These are phyloP conservation scores for Limnephilus lunatus DNA, from an alignment of 2,888 invertebrate species.

Conservation along the genomic window DNA sequence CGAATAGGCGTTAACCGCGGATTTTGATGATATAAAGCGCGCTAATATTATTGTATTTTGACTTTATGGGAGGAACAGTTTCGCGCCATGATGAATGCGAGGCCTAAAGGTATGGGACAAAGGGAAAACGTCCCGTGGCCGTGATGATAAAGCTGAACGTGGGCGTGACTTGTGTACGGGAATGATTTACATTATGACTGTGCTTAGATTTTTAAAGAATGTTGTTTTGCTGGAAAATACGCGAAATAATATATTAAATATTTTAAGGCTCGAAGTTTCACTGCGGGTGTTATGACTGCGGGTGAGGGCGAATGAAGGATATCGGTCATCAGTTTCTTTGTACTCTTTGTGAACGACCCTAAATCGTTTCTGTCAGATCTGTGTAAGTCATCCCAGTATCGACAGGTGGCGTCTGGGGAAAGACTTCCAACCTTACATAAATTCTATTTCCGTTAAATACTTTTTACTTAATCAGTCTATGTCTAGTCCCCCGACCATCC, in stretches of 20 bases:
- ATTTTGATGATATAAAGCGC: not conserved
- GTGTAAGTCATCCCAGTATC: not conserved
- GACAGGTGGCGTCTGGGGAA: not conserved
- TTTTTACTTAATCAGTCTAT: not conserved
- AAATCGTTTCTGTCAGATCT: not conserved
- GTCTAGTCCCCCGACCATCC: too few relatives aligned
- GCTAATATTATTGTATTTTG: not conserved
- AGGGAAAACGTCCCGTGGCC: not conserved
- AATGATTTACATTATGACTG: slow-evolving; percentile 36
- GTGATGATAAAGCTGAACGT: not conserved
- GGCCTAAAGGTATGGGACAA: not conserved
- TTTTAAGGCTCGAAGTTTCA: not conserved
- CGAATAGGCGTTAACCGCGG: not conserved
- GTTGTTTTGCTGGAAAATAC: not conserved
- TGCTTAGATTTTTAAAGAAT: slow-evolving; percentile 17
- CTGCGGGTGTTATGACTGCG: not conserved
- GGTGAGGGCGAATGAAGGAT: not conserved
- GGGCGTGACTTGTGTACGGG: slow-evolving; percentile 5
- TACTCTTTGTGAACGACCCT: not conserved
- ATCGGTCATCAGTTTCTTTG: not conserved
- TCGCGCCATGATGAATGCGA: not conserved
- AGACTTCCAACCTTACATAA: not conserved
- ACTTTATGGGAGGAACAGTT: not conserved
- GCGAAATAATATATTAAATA: not conserved
- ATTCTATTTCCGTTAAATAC: not conserved